Conservation (phyloP, 2,113 vertebrate genomes). For the Pedetes capensis region DNA sequence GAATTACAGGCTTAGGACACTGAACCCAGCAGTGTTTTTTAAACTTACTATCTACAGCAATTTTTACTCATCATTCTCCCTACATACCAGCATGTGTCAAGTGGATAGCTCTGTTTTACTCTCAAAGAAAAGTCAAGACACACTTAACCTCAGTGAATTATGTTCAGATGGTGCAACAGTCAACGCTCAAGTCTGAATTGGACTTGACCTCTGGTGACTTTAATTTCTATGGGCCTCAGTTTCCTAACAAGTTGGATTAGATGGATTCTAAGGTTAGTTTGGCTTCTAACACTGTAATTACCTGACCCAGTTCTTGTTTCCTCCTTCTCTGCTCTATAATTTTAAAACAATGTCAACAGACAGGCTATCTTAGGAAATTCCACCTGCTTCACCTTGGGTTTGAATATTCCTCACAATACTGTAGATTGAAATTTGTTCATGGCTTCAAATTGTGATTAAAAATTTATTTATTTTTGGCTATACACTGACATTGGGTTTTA, state of each 20-base stretch:
- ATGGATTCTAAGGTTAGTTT: background rate
- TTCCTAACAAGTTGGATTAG: background rate
- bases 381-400: background rate
- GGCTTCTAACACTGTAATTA: background rate
- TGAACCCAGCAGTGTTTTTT: no score
- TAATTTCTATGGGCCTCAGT: background rate
- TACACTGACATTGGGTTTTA: background rate
- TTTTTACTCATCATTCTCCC: background rate
- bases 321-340: constrained; percentile 2
- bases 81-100: background rate
- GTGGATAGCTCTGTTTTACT: background rate
- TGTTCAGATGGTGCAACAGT: background rate
- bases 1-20: no score
- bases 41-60: background rate
- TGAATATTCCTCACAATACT: background rate
- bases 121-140: background rate
- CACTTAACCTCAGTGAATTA: background rate
- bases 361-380: background rate
- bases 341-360: background rate
- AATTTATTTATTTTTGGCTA: background rate
- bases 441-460: background rate
- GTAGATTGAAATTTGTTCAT: background rate
- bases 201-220: background rate
- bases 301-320: background rate
- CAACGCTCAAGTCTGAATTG: background rate